Evolutionary conservation across 2,113 vertebrate genomes (phyloP).

Genomic region (Anguilla rostrata): DNA sequence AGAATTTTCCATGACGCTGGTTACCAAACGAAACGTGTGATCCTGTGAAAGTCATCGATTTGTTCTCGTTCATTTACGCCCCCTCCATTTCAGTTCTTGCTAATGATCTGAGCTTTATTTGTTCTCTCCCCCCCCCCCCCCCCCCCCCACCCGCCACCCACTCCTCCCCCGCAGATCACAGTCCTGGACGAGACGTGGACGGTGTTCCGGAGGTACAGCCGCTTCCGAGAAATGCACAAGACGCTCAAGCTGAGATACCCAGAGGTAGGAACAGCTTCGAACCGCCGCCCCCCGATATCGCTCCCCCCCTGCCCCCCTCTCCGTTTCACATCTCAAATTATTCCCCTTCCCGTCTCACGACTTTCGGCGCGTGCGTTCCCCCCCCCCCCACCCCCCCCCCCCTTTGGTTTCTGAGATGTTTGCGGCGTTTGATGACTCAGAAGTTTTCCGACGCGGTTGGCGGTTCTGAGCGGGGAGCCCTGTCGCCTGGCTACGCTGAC

Average conservation of each 20-base stretch:
- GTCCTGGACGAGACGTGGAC: constrained; percentile 69
- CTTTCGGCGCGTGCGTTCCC: background rate
- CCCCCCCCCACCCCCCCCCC: too few relatives aligned
- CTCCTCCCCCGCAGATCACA: constrained; percentile 48
- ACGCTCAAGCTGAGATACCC: constrained; percentile 66
- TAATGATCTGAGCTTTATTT: background rate
- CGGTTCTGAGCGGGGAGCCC: background rate
- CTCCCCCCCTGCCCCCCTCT: background rate
- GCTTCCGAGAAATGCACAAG: constrained; percentile 73
- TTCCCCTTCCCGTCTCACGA: background rate
- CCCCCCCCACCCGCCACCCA: background rate
- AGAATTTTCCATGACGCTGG: too few relatives aligned
- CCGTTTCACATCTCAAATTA: background rate
- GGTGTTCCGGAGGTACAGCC: constrained; percentile 73
- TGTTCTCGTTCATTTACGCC: too few relatives aligned
- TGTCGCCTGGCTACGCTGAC: background rate
- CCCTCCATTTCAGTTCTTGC: background rate
- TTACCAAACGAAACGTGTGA: too few relatives aligned
- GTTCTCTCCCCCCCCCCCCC: too few relatives aligned
- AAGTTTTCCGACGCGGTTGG: background rate
- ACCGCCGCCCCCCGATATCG: background rate
- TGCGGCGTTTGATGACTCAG: background rate
- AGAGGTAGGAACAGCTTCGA: constrained; percentile 51
- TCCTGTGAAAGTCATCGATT: too few relatives aligned
- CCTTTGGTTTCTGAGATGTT: background rate